Evolutionary conservation across 1,140 invertebrate genomes (phyloP).

Genomic region (Scaptomyza graminum): DNA sequence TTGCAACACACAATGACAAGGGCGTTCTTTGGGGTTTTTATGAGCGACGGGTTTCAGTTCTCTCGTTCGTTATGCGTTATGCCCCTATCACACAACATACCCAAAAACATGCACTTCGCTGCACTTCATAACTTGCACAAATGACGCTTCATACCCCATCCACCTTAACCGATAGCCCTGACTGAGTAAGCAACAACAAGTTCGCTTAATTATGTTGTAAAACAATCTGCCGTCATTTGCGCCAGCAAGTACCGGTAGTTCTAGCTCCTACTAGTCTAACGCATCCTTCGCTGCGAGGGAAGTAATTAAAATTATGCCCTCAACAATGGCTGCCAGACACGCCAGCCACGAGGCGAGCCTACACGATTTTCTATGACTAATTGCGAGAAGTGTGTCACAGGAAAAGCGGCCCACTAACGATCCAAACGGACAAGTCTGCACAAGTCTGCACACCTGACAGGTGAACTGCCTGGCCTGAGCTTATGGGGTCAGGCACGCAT

Average conservation of each 20-base stretch:
- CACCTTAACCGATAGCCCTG: not conserved
- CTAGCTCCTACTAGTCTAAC: conserved; percentile 17
- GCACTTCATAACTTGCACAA: conserved; percentile 68
- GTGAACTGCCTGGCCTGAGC: conserved; percentile 16
- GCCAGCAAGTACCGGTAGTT: conserved; percentile 4
- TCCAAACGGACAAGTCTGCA: not conserved
- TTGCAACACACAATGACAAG: conserved; percentile 58
- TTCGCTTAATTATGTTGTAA: conserved; percentile 79
- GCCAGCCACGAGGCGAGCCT: conserved; percentile 56
- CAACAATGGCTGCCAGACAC: conserved; percentile 73
- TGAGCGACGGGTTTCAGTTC: conserved; percentile 54
- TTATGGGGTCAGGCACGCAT: conserved; percentile 73
- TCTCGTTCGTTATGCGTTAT: conserved; percentile 25
- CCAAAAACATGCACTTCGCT: conserved; percentile 67
- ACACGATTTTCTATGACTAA: conserved; percentile 80
- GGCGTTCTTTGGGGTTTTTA: conserved; percentile 51
- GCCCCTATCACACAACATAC: conserved; percentile 42
- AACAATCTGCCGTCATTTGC: conserved; percentile 70
- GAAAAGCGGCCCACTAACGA: conserved; percentile 37
- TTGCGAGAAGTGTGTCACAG: conserved; percentile 81
- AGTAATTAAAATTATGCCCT: conserved; percentile 77
- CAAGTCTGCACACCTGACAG: conserved; percentile 23
- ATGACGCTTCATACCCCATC: conserved; percentile 7
- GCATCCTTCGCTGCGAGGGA: conserved; percentile 59
- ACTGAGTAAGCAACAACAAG: conserved; percentile 55